Conservation (phyloP, 2,113 vertebrate species). For the Cynopterus brachyotis region DNA sequence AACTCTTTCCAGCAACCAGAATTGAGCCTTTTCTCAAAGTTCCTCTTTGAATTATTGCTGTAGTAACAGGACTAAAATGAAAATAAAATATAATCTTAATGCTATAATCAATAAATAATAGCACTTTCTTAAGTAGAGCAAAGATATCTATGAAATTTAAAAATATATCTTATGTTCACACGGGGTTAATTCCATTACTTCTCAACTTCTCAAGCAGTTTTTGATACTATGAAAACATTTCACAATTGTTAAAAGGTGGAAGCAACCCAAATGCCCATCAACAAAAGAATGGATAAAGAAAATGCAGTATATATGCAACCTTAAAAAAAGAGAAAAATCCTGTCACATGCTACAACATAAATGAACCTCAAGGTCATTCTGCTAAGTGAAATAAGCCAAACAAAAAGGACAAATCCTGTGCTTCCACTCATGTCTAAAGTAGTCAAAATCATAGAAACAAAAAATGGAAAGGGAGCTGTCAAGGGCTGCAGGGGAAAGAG, state of each 20-base stretch:
- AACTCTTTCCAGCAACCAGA: conserved; percentile 92
- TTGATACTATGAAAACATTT: conserved; percentile 16
- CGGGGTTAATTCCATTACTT: background rate
- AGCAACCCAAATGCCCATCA: background rate
- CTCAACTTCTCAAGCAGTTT: conserved; percentile 37
- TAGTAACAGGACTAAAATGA: conserved; percentile 87
- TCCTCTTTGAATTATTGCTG: conserved; percentile 93
- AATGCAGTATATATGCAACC: background rate
- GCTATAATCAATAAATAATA: background rate
- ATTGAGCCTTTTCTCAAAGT: conserved; percentile 89
- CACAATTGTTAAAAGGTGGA: background rate
- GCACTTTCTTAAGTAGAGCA: conserved; percentile 35
- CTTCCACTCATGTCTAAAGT: background rate
- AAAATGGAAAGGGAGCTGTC: background rate
- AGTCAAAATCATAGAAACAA: conserved; percentile 22
- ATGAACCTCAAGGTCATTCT: background rate
- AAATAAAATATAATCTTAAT: conserved; percentile 51
- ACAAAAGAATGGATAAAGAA: background rate
- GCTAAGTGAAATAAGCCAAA: background rate
- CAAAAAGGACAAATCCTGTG: background rate
- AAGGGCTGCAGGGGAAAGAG: background rate
- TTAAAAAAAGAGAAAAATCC: background rate
- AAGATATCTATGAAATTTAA: conserved; percentile 17
- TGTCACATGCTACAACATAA: background rate
- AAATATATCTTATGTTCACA: background rate